phyloP scores from a whole-genome alignment of 2,888 invertebrate species.

The Chaetogeoica ovagalla region DNA sequence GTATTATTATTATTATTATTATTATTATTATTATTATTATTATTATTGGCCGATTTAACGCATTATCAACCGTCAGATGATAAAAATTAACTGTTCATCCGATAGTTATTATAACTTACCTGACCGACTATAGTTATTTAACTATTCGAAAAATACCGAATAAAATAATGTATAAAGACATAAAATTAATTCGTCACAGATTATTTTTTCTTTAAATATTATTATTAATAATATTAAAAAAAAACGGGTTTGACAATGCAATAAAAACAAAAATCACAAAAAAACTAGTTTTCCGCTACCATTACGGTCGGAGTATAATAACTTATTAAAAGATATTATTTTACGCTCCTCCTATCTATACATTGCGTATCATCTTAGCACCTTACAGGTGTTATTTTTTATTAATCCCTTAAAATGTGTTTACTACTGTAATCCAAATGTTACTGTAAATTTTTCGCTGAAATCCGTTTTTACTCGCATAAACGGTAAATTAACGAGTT shows the following conservation, averaged over 20 bases:
- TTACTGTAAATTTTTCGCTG: not conserved
- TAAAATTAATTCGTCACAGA: slow-evolving; percentile 34
- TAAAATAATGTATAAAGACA: slow-evolving; percentile 32
- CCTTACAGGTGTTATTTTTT: not conserved
- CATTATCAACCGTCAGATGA: not conserved
- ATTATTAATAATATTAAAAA: slow-evolving; percentile 19
- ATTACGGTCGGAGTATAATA: slow-evolving; percentile 16
- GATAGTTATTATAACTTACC: slow-evolving; percentile 32
- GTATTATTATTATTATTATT: slow-evolving; percentile 39
- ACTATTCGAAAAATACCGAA: not conserved
- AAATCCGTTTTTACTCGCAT: not conserved
- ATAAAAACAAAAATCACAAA: slow-evolving; percentile 32
- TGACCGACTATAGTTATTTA: not conserved
- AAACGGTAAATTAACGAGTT: not conserved
- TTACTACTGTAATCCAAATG: not conserved
- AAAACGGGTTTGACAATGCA: slow-evolving; percentile 34
- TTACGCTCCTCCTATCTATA: not conserved
- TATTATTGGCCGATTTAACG: slow-evolving; percentile 23
- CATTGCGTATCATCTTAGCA: not conserved
- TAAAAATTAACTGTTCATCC: slow-evolving; percentile 36
- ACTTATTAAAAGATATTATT: slow-evolving; percentile 6
- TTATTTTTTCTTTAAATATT: not conserved
- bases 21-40: slow-evolving; percentile 42
- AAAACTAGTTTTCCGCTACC: slow-evolving; percentile 29
- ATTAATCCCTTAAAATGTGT: not conserved